phyloP scores from a whole-genome alignment of 2,888 invertebrate species.

The Flexamia atlantica region DNA sequence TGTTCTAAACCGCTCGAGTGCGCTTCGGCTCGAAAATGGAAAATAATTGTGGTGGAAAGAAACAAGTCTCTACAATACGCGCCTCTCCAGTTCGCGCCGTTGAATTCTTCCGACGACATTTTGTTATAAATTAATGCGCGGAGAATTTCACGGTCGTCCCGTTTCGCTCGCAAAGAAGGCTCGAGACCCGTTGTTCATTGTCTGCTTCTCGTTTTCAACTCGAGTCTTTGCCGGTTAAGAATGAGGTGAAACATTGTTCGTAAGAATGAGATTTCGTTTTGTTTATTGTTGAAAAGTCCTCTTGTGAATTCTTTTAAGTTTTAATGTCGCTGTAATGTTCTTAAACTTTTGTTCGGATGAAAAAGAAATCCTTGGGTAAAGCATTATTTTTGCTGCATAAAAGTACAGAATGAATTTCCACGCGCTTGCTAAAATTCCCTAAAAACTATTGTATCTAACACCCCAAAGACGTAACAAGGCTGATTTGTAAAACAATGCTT shows the following conservation, averaged over 20 bases:
- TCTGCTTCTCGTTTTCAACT: slow-evolving; percentile 11
- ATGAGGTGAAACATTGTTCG: slow-evolving; percentile 20
- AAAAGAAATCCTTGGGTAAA: no score
- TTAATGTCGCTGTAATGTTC: no score
- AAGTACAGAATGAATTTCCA: no score
- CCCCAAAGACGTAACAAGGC: no score
- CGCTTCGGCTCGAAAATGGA: slow-evolving; percentile 50
- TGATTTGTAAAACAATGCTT: no score
- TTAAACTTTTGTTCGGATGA: no score
- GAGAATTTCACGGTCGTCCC: slow-evolving; percentile 7
- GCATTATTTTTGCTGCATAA: no score
- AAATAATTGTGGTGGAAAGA: slow-evolving; percentile 59
- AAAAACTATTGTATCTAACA: no score
- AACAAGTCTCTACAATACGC: slow-evolving; percentile 50
- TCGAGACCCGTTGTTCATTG: slow-evolving; percentile 43
- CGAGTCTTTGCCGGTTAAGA: background rate
- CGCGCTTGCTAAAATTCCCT: no score
- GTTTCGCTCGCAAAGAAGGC: background rate
- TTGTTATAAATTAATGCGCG: slow-evolving; percentile 57
- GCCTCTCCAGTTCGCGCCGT: slow-evolving; percentile 3
- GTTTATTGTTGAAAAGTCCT: background rate
- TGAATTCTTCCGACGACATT: slow-evolving; percentile 55
- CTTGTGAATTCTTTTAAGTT: no score
- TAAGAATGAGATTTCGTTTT: background rate
- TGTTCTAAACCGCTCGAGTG: slow-evolving; percentile 54